Evolutionary conservation across 2,113 vertebrate species (phyloP).

Genomic region (Rhea pennata): DNA sequence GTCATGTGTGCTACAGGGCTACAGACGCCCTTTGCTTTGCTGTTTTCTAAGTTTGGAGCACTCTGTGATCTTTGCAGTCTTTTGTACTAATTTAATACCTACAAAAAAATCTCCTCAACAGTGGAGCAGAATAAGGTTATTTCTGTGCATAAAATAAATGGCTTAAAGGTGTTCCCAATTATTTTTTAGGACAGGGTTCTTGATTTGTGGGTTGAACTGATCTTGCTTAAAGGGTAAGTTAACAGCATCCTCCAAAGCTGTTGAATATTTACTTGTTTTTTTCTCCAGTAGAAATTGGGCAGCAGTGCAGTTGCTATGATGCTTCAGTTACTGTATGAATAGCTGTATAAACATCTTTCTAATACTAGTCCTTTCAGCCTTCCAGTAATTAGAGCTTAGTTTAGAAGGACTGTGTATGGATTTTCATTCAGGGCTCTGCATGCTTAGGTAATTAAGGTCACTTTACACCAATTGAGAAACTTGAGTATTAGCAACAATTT

Average conservation of each 20-base stretch:
- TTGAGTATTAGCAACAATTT: background rate
- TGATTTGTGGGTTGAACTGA: background rate
- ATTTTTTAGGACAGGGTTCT: background rate
- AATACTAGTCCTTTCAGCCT: background rate
- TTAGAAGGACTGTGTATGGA: background rate
- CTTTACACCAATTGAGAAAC: background rate
- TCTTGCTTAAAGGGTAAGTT: background rate
- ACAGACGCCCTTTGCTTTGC: rapidly evolving
- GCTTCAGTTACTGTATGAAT: background rate
- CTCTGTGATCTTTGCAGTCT: background rate
- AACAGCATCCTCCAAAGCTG: background rate
- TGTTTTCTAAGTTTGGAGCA: background rate
- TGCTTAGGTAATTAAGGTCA: background rate
- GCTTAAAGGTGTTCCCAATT: background rate
- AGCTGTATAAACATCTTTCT: background rate
- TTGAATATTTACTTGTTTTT: background rate
- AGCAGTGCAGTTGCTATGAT: background rate
- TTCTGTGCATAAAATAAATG: background rate
- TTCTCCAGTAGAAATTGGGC: background rate
- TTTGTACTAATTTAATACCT: background rate
- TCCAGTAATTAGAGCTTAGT: background rate
- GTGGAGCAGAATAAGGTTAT: background rate
- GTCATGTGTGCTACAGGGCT: rapidly evolving
- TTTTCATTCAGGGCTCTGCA: background rate
- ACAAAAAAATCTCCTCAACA: background rate